Evolutionary conservation across 2,113 vertebrate genomes (phyloP).

Genomic region (Dipodomys spectabilis): DNA sequence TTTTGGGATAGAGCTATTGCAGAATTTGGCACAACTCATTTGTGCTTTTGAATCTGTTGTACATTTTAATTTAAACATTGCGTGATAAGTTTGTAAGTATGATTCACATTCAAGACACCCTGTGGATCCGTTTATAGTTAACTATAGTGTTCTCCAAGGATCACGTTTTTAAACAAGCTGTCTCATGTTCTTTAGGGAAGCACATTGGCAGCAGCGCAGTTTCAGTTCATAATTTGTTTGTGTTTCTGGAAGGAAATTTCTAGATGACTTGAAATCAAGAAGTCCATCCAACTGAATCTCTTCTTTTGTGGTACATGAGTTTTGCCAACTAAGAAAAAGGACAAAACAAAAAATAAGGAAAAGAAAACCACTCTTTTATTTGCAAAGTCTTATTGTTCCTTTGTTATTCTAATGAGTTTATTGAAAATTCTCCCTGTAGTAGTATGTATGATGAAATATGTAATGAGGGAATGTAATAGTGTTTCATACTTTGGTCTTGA

Average conservation of each 20-base stretch:
- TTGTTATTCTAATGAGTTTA: constrained; percentile 65
- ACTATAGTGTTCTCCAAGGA: constrained; percentile 80
- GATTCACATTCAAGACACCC: constrained; percentile 85
- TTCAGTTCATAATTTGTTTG: constrained; percentile 83
- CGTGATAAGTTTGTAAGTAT: constrained; percentile 85
- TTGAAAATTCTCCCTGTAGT: constrained; percentile 60
- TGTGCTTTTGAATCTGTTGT: constrained; percentile 85
- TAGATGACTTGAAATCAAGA: constrained; percentile 77
- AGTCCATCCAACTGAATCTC: constrained; percentile 65
- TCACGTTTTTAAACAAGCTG: constrained; percentile 81
- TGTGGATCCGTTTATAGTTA: constrained; percentile 86
- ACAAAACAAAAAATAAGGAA: neutral
- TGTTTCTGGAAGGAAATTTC: constrained; percentile 83
- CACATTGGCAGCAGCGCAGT: constrained; percentile 79
- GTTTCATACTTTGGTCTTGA: constrained; percentile 66
- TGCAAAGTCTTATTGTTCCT: constrained; percentile 55
- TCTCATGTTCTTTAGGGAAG: constrained; percentile 83
- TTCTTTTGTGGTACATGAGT: constrained; percentile 71
- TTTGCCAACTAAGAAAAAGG: constrained; percentile 58
- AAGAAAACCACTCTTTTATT: constrained; percentile 52
- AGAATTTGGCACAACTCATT: constrained; percentile 84
- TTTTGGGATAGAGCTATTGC: constrained; percentile 85
- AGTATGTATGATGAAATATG: constrained; percentile 60
- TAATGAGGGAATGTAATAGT: constrained; percentile 64
- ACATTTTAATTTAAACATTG: constrained; percentile 87